Percentiles rank a stretch among this genome's conserved stretches.
phyloP scores from a whole-genome alignment of 92 coral and sea anemone genomes.

The Palythoa caribaeorum region DNA sequence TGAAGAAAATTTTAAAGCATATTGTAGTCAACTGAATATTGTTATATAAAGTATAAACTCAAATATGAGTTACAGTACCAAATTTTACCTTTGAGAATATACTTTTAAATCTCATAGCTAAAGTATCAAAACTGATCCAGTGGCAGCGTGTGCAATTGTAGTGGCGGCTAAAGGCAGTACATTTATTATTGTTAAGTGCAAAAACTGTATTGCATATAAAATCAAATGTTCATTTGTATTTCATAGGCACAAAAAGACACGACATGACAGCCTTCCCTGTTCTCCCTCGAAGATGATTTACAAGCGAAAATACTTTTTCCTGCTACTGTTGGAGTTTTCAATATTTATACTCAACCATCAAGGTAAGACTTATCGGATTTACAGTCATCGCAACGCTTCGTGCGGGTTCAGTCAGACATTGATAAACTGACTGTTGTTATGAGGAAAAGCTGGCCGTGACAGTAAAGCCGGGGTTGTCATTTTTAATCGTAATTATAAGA shows the following conservation, averaged over 20 bases:
- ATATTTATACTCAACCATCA: constrained; percentile 61
- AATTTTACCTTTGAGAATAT: too few relatives aligned
- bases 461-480: too few relatives aligned
- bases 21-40: too few relatives aligned
- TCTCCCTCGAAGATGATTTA: constrained; percentile 81
- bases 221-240: background rate
- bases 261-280: constrained; percentile 72
- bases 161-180: background rate
- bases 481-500: too few relatives aligned
- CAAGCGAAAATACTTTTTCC: constrained; percentile 64
- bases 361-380: constrained; percentile 18
- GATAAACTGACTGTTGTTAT: too few relatives aligned
- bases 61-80: too few relatives aligned
- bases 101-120: too few relatives aligned
- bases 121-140: too few relatives aligned
- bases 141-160: too few relatives aligned
- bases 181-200: background rate
- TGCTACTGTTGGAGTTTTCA: constrained; percentile 70
- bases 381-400: background rate
- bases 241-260: constrained; percentile 44
- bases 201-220: background rate
- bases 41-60: too few relatives aligned
- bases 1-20: too few relatives aligned
- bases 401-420: background rate
- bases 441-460: too few relatives aligned